Conservation (phyloP, 2,888 invertebrate species). For the Campoletis raptor region DNA sequence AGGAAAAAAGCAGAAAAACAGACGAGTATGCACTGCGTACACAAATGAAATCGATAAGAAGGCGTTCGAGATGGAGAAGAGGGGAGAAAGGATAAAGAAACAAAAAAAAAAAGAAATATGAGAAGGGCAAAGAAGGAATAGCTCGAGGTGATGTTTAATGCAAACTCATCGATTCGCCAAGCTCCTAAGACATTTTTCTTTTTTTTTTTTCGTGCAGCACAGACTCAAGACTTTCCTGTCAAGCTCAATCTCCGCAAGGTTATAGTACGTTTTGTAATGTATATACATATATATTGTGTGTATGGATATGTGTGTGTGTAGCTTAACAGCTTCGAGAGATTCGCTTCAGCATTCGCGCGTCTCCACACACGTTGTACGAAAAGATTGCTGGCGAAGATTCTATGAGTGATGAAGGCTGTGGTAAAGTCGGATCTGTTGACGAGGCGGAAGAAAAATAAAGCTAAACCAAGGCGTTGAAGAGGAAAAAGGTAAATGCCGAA, state of each 20-base stretch:
- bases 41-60: slow-evolving; percentile 36
- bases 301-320: background rate
- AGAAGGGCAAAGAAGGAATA: slow-evolving; percentile 38
- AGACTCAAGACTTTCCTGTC: slow-evolving; percentile 68
- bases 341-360: slow-evolving; percentile 39
- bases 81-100: slow-evolving; percentile 6
- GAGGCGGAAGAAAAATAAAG: slow-evolving; percentile 58
- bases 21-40: background rate
- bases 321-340: slow-evolving; percentile 35
- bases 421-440: slow-evolving; percentile 75
- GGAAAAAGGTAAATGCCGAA: slow-evolving; percentile 21
- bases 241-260: slow-evolving; percentile 34
- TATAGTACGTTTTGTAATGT: slow-evolving; percentile 34
- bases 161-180: slow-evolving; percentile 81
- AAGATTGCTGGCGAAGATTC: slow-evolving; percentile 80
- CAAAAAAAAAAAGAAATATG: slow-evolving; percentile 15
- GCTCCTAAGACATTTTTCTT: slow-evolving; percentile 78
- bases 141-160: slow-evolving; percentile 79
- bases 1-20: slow-evolving; percentile 14
- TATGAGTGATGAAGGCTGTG: slow-evolving; percentile 80
- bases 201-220: slow-evolving; percentile 68
- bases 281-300: background rate
- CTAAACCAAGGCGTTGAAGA: slow-evolving; percentile 34
- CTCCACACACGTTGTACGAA: slow-evolving; percentile 57
- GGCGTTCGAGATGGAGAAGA: slow-evolving; percentile 9